Evolutionary conservation across 2,888 invertebrate species (phyloP), one percentile per base, ranked within the genome.

Genomic region (Rhagium mordax): DNA sequence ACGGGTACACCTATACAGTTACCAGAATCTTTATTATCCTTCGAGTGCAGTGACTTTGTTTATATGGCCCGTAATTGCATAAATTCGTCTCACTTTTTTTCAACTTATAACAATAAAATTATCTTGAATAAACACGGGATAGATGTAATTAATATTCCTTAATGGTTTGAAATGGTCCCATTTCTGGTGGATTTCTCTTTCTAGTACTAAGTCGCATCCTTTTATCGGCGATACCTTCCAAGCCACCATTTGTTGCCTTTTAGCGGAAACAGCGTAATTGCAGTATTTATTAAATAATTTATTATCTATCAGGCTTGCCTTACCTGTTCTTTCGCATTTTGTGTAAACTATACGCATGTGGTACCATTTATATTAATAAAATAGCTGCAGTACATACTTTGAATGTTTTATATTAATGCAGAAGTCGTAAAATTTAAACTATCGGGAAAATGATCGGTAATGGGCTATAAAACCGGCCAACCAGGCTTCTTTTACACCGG

Each of bases 251-350:
- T 41, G 41, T 41, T 24, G 24, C n/a, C 2, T 41, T 41, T 53
- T 13, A 24, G n/a, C 53, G 53, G 53, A 53, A 21, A 21, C 51
- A 10, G 4, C n/a, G 24, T 24, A 53, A 53, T 53, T 53, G 24
- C 53, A 24, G 21, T 24, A 8, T 53, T 53, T 53, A 53, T 53
- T 53, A 53, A 21, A 53, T 20, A 21, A 53, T 20, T 53, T 53
- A 53, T 24, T n/a, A 21, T 21, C 21, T 53, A 21, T 21, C 10
- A 24, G 20, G 13, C n/a, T 24, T 53, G 20, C 24, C 53, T n/a
- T 53, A 24, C 53, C 24, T 53, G 53, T 41, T 21, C 21, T 21
- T 21, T 53, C 20, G 10, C 20, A 55, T 55, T 55, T 55, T 24
- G 21, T n/a, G 21, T 55, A 16, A 51, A 20, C 51, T 20, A 51